Evolutionary conservation across 2,113 vertebrate species (phyloP), one percentile per base, ranked within the genome.

Genomic region (Perca fluviatilis): DNA sequence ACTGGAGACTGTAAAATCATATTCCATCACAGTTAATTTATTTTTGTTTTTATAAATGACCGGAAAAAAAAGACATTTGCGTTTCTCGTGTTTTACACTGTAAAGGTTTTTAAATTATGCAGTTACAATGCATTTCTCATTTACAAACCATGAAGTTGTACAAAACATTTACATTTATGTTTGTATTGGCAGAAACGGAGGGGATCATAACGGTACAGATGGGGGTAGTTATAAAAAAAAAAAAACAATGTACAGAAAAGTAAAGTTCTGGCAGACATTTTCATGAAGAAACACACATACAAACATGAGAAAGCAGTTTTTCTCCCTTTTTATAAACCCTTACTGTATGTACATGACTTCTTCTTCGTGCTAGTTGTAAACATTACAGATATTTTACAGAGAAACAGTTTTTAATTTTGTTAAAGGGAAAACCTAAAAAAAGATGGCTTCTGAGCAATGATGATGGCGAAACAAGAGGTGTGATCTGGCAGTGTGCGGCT

Each of bases 91-190:
- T 89, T 90, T 83, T 69, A 82, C 85, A 80, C 67, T 67, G 83
- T 86, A 80, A 85, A 69, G 63, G 81, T 84, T 89, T 90, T 80
- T 82, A 91, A 91, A 89, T 61, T 40, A 91, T 72, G 79, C 54
- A 75, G 85, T 75, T 91, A 86, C 90, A 89, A 90, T 90, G 87
- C 78, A 75, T 92, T 90, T 88, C 51, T 87, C 77, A 91, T 92
- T 68, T 94, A 94, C 89, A 95, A 95, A 95, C 86, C 83, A 93
- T 89, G 73, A 71, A 87, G 77, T 92, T 71, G 76, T 95, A 95
- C 92, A 95, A 95, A 96, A 93, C 91, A 90, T 80, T 84, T 83
- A 93, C 92, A 91, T 68, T 67, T 50, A 93, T 91, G 90, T 80
- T 84, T 83, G 93, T 92, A 91, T 68, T 67, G 53, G 70, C 74